Percentiles rank a stretch among this genome's conserved stretches.
phyloP scores from a whole-genome alignment of 2,113 vertebrate genomes.

The Benitochromis conjunctus region DNA sequence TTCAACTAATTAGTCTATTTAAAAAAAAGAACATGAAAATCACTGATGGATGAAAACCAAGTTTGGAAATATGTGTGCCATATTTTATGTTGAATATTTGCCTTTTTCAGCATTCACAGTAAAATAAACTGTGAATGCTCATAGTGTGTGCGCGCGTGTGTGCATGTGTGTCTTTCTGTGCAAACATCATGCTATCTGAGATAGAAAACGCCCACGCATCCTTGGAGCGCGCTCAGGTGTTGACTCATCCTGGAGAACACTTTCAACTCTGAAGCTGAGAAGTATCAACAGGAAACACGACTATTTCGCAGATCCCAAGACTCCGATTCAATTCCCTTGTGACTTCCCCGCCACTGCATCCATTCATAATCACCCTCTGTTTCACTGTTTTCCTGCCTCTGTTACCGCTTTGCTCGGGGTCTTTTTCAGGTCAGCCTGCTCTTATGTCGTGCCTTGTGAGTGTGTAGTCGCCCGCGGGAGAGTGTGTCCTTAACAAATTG shows the following conservation, averaged over 20 bases:
- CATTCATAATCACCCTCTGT: slow-evolving; percentile 28
- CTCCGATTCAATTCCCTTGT: slow-evolving; percentile 22
- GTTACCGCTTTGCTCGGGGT: slow-evolving; percentile 23
- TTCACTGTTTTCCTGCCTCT: not conserved
- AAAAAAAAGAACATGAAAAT: not conserved
- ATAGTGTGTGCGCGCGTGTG: too few species aligned
- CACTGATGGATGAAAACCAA: not conserved
- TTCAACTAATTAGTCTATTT: not conserved
- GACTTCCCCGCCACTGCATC: not conserved
- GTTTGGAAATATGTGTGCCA: not conserved
- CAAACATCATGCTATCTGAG: not conserved
- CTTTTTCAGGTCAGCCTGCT: slow-evolving; percentile 45
- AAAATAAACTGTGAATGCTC: not conserved
- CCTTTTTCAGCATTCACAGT: too few species aligned
- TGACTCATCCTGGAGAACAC: not conserved
- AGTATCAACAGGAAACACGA: not conserved
- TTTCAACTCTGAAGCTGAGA: slow-evolving; percentile 4
- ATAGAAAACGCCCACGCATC: not conserved
- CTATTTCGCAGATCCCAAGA: slow-evolving; percentile 29
- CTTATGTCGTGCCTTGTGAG: slow-evolving; percentile 48
- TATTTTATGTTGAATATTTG: not conserved
- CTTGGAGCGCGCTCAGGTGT: not conserved
- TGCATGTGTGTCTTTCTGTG: not conserved
- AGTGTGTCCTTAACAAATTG: slow-evolving; percentile 54
- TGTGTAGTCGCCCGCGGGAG: slow-evolving; percentile 27